Percentiles rank a stretch among this genome's conserved stretches.
These are phyloP conservation scores for Macropis europaea DNA, from an alignment of 2,888 invertebrate species.

Conservation along the genomic window DNA sequence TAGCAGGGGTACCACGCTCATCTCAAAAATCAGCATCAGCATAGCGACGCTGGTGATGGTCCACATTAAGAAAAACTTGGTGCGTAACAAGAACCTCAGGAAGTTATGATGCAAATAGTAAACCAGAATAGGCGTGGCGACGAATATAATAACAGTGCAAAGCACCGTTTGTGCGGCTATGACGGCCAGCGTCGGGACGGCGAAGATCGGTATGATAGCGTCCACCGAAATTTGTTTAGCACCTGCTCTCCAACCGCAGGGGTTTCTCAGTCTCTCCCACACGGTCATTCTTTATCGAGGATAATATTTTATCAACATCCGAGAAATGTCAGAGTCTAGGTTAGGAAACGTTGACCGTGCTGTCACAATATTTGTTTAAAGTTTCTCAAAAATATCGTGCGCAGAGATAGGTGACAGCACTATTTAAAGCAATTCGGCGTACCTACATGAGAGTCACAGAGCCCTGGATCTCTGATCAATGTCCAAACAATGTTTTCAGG, in stretches of 20 bases:
- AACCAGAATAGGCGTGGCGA: constrained; percentile 72
- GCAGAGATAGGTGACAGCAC: constrained; percentile 38
- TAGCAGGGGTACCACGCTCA: constrained; percentile 85
- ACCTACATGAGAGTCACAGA: not conserved
- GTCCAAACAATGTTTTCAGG: not conserved
- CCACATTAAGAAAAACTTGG: constrained; percentile 90
- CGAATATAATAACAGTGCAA: constrained; percentile 73
- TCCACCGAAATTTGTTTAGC: constrained; percentile 77
- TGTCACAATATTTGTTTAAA: not conserved
- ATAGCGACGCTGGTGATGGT: constrained; percentile 85
- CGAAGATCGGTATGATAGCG: constrained; percentile 75
- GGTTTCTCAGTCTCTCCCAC: constrained; percentile 68
- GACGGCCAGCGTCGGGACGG: constrained; percentile 72
- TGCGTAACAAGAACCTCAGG: constrained; percentile 79
- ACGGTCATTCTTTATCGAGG: constrained; percentile 66
- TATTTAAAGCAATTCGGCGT: constrained; percentile 6
- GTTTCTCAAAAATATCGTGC: constrained; percentile 20
- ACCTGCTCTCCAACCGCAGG: constrained; percentile 72
- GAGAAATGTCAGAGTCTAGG: too few relatives aligned
- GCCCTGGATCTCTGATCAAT: not conserved
- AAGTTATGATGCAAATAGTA: constrained; percentile 77
- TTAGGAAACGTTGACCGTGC: constrained; percentile 21
- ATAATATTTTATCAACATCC: not conserved
- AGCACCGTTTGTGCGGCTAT: constrained; percentile 75
- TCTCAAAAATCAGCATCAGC: constrained; percentile 86